phyloP scores from a whole-genome alignment of 2,113 vertebrate species.

The Pristiophorus japonicus region DNA sequence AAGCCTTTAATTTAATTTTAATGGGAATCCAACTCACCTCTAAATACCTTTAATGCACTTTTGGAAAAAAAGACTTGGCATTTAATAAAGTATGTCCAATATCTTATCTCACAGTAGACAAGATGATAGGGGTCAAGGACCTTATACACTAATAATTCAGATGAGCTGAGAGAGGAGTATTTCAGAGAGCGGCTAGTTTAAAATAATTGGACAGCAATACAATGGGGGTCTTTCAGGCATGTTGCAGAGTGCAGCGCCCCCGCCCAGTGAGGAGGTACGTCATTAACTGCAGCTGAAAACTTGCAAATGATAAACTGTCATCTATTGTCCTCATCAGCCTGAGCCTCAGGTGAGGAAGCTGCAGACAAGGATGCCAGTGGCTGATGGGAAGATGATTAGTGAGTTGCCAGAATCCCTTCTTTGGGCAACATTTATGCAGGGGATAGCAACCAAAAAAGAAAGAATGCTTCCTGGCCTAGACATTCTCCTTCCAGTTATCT shows the following conservation, averaged over 20 bases:
- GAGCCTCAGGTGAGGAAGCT: not conserved
- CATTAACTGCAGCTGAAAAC: constrained; percentile 30
- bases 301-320: constrained; percentile 20
- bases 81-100: constrained; percentile 30
- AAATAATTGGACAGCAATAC: constrained; percentile 30
- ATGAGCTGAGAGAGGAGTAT: constrained; percentile 30
- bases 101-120: constrained; percentile 32
- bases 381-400: not conserved
- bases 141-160: constrained; percentile 23
- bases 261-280: not conserved
- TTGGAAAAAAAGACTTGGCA: constrained; percentile 17
- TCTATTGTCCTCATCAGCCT: constrained; percentile 4
- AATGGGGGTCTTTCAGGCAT: constrained; percentile 12
- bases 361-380: not conserved
- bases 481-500: not conserved
- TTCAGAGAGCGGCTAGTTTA: constrained; percentile 28
- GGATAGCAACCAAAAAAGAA: not conserved
- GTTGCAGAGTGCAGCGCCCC: not conserved
- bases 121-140: constrained; percentile 33
- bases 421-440: not conserved
- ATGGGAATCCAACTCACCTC: constrained; percentile 9
- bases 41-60: constrained; percentile 15
- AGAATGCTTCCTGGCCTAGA: not conserved
- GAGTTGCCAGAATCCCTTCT: not conserved
- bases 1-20: constrained; percentile 34